Conservation (phyloP, 2,113 vertebrate genomes). For the Cochlearius cochlearius region DNA sequence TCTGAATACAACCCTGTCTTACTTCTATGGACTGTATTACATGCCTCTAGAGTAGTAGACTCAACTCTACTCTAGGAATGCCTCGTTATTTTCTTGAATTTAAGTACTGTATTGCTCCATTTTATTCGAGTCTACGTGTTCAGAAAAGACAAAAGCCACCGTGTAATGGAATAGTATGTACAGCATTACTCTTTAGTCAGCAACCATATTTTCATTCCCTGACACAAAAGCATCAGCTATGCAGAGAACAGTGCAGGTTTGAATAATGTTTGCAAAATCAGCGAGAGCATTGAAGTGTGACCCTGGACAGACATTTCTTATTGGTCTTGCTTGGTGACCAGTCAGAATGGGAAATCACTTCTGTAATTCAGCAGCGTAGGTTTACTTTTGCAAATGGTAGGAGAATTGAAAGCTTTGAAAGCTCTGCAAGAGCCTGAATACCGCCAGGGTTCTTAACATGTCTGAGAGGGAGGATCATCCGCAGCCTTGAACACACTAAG, state of each 20-base stretch:
- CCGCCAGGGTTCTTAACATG: neutral
- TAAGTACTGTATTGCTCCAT: neutral
- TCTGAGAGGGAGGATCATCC: conserved; percentile 40
- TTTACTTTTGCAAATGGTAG: neutral
- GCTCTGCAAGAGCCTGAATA: neutral
- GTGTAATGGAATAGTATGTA: neutral
- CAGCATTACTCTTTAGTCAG: neutral
- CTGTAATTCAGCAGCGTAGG: neutral
- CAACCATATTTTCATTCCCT: neutral
- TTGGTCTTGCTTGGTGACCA: neutral
- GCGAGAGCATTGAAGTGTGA: neutral
- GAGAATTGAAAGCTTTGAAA: conserved; percentile 2
- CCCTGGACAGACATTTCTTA: neutral
- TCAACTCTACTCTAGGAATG: neutral
- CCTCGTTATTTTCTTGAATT: neutral
- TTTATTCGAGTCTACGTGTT: neutral
- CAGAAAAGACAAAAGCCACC: neutral
- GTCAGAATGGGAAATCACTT: neutral
- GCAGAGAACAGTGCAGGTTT: neutral
- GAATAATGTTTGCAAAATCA: neutral
- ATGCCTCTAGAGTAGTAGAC: neutral
- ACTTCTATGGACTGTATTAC: neutral
- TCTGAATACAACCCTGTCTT: neutral
- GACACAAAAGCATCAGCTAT: neutral
- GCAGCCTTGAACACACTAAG: conserved; percentile 29